Evolutionary conservation across 92 coral and sea anemone genomes (phyloP).

Genomic region (Zoanthus sansibaricus): DNA sequence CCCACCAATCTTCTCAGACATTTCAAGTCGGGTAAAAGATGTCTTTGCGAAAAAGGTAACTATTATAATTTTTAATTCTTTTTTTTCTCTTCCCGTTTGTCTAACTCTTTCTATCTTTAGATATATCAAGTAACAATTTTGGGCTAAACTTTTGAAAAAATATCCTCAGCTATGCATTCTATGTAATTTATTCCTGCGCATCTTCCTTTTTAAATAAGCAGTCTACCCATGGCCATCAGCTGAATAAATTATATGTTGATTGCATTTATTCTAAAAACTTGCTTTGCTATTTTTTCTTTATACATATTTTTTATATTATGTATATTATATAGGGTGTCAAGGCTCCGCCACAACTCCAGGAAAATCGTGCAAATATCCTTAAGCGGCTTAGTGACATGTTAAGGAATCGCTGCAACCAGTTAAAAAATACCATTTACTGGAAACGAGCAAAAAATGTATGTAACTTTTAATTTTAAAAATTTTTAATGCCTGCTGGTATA

Average conservation of each 20-base stretch:
- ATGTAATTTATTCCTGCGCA: too few relatives aligned
- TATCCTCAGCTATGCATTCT: too few relatives aligned
- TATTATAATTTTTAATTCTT: neutral
- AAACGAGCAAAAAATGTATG: constrained; percentile 8
- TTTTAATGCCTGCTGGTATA: neutral
- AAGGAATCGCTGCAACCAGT: neutral
- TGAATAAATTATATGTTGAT: too few relatives aligned
- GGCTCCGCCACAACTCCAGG: neutral
- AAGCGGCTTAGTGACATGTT: neutral
- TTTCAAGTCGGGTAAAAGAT: neutral
- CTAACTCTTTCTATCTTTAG: neutral
- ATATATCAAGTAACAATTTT: neutral
- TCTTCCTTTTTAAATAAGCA: too few relatives aligned
- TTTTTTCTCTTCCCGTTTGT: neutral
- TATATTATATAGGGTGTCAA: neutral
- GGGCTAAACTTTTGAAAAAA: neutral
- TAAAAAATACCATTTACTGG: constrained; percentile 7
- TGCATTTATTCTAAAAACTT: neutral
- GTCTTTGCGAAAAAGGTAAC: neutral
- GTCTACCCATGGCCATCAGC: too few relatives aligned
- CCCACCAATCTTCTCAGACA: neutral
- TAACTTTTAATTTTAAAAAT: neutral
- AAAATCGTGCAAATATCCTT: neutral
- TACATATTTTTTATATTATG: neutral
- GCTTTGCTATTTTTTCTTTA: neutral